A percentile compares a stretch with the other conserved stretches of the same genome.
Conservation (phyloP, 1,140 invertebrate genomes). For the Drosophila carrolli region DNA sequence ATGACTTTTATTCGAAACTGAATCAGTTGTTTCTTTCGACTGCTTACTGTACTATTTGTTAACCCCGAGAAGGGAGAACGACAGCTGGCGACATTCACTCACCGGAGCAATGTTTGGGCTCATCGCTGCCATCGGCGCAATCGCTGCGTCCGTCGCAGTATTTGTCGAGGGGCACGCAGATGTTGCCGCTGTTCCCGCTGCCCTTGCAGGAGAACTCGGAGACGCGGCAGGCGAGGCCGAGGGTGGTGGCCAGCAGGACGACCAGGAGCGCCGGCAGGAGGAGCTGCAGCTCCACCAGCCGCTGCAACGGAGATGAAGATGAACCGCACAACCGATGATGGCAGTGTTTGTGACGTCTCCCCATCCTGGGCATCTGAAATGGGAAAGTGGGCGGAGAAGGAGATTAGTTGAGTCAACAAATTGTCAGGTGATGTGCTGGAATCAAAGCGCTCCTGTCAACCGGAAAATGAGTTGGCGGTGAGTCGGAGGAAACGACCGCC, state of each 20-base stretch:
- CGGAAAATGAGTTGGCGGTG: slow-evolving; percentile 46
- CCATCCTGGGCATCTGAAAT: slow-evolving; percentile 45
- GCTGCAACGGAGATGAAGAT: slow-evolving; percentile 27
- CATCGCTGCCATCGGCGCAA: slow-evolving; percentile 93
- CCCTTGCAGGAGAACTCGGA: slow-evolving; percentile 93
- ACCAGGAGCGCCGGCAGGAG: slow-evolving; percentile 51
- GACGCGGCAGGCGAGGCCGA: slow-evolving; percentile 87
- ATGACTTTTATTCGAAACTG: no score
- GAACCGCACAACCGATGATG: slow-evolving; percentile 36
- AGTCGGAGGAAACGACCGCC: slow-evolving; percentile 24
- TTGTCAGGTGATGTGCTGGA: slow-evolving; percentile 54
- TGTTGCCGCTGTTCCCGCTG: slow-evolving; percentile 87
- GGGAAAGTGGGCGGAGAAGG: slow-evolving; percentile 3
- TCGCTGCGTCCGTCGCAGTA: slow-evolving; percentile 94
- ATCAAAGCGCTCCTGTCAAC: slow-evolving; percentile 45
- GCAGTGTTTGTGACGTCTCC: slow-evolving; percentile 53
- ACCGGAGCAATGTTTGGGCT: slow-evolving; percentile 92
- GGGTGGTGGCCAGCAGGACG: slow-evolving; percentile 51
- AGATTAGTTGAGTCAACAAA: slow-evolving; percentile 52
- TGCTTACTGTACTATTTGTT: slow-evolving; percentile 6
- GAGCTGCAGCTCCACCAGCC: slow-evolving; percentile 42
- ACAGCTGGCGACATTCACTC: slow-evolving; percentile 63
- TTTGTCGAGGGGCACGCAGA: slow-evolving; percentile 92
- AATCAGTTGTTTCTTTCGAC: not conserved
- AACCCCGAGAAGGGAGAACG: not conserved